Conservation (phyloP, 2,888 invertebrate species). For the Mesoligia furuncula region DNA sequence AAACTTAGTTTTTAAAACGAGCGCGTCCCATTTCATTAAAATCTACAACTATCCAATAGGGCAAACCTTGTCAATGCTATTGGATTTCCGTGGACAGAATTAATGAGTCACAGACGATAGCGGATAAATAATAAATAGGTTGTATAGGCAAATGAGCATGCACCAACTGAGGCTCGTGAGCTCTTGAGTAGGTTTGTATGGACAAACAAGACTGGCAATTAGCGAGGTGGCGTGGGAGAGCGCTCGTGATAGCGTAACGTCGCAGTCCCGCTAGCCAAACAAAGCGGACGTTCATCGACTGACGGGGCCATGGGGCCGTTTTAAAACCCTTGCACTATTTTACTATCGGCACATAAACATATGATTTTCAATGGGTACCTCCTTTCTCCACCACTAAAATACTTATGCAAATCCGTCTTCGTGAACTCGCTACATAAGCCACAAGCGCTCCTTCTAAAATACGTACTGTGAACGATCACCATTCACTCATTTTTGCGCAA, state of each 20-base stretch:
- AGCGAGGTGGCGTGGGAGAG: conserved; percentile 74
- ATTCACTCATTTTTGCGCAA: conserved; percentile 32
- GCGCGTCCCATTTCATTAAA: conserved; percentile 19
- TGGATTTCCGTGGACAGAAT: conserved; percentile 50
- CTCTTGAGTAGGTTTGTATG: conserved; percentile 62
- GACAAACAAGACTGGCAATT: conserved; percentile 74
- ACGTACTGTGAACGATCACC: conserved; percentile 19
- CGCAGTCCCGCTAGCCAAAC: conserved; percentile 81
- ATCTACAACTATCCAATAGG: conserved; percentile 39
- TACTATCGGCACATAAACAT: conserved; percentile 25
- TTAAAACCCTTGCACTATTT: conserved; percentile 44
- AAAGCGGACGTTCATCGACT: conserved; percentile 76
- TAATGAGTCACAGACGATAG: conserved; percentile 47
- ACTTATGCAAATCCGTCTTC: conserved; percentile 48
- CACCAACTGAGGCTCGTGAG: conserved; percentile 49
- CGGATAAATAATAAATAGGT: conserved; percentile 52
- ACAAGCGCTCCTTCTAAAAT: conserved; percentile 27
- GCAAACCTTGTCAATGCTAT: conserved; percentile 42
- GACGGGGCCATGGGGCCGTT: conserved; percentile 27
- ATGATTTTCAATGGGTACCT: conserved; percentile 35
- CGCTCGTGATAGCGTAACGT: conserved; percentile 61
- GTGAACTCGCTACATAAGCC: conserved; percentile 38
- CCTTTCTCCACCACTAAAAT: conserved; percentile 48
- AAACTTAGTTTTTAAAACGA: neutral
- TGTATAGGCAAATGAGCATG: conserved; percentile 55